A percentile compares a stretch with the other conserved stretches of the same genome.
Evolutionary conservation across 2,888 invertebrate genomes (phyloP).

Genomic region (Himalopsyche tibetana): DNA sequence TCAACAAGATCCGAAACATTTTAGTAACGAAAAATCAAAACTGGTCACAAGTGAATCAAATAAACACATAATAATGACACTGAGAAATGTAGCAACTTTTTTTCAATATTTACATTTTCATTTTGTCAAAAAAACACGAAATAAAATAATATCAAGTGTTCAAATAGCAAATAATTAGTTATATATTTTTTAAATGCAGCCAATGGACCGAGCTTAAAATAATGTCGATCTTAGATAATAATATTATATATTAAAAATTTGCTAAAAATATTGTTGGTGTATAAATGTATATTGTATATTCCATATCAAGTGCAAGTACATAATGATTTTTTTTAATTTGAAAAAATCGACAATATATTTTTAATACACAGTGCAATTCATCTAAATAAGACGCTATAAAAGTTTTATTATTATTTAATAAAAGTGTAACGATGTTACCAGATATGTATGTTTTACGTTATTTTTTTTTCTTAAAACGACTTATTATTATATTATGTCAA

Average conservation of each 20-base stretch:
- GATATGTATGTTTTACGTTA: slow-evolving; percentile 43
- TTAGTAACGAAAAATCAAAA: too few species aligned
- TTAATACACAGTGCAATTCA: slow-evolving; percentile 33
- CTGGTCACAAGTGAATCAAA: too few species aligned
- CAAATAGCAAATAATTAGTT: too few species aligned
- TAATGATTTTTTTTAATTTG: slow-evolving; percentile 4
- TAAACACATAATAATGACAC: too few species aligned
- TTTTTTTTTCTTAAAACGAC: slow-evolving; percentile 45
- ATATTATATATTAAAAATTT: slow-evolving; percentile 26
- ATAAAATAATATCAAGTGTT: too few species aligned
- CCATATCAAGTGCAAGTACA: slow-evolving; percentile 41
- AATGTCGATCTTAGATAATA: background rate
- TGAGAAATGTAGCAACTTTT: too few species aligned
- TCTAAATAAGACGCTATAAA: slow-evolving; percentile 46
- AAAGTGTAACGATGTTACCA: slow-evolving; percentile 43
- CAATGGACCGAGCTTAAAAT: slow-evolving; percentile 28
- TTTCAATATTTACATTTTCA: too few species aligned
- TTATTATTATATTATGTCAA: slow-evolving; percentile 22
- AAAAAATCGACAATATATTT: slow-evolving; percentile 22
- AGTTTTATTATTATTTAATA: slow-evolving; percentile 17
- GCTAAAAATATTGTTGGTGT: slow-evolving; percentile 40
- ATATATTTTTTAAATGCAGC: background rate
- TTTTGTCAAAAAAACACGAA: too few species aligned
- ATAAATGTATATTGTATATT: slow-evolving; percentile 33
- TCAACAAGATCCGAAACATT: too few species aligned